Evolutionary conservation across 1,140 invertebrate species (phyloP).

Genomic region (Cryptotermes secundus): DNA sequence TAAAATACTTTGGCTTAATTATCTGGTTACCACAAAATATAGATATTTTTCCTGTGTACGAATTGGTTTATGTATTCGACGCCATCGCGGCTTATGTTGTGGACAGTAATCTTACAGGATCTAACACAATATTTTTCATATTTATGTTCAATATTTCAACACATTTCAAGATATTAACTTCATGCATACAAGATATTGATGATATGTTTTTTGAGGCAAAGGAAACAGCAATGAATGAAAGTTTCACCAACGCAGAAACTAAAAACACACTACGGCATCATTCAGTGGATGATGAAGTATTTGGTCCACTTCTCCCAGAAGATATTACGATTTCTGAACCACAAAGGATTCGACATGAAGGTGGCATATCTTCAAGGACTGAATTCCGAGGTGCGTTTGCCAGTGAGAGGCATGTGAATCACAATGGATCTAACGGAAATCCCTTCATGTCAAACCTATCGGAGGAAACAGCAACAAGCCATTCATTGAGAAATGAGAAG

Average conservation of each 20-base stretch:
- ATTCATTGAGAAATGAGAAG: not conserved
- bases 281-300: not conserved
- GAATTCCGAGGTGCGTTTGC: too few relatives aligned
- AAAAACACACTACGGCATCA: not conserved
- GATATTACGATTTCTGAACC: too few relatives aligned
- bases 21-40: not conserved
- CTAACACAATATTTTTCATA: not conserved
- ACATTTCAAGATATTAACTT: not conserved
- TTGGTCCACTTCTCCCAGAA: too few relatives aligned
- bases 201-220: not conserved
- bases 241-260: too few relatives aligned
- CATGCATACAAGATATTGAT: not conserved
- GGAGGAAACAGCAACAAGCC: too few relatives aligned
- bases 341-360: too few relatives aligned
- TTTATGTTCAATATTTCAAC: constrained; percentile 3
- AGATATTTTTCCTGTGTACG: not conserved
- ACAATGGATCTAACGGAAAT: too few relatives aligned
- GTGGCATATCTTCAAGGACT: too few relatives aligned
- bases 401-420: too few relatives aligned
- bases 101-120: not conserved
- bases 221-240: not conserved
- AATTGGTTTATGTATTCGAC: not conserved
- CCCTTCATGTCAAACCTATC: too few relatives aligned
- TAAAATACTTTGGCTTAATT: not conserved
- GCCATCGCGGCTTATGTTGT: not conserved